Percentiles rank a stretch among this genome's conserved stretches.
phyloP scores from a whole-genome alignment of 37 sponge, comb jelly and placozoan genomes.

The Eunapius fragilis region DNA sequence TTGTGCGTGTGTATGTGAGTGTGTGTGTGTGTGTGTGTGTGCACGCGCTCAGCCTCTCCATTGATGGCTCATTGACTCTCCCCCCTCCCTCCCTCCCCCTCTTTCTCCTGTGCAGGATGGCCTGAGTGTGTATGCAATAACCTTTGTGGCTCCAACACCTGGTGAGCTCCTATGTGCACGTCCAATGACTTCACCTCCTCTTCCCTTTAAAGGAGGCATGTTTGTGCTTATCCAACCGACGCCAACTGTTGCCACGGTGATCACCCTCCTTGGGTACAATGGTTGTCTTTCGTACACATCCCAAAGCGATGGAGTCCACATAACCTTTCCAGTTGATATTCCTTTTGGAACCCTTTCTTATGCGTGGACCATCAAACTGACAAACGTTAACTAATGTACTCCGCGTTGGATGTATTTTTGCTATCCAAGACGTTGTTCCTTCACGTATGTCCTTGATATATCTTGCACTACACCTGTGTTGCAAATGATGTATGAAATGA shows the following conservation, averaged over 20 bases:
- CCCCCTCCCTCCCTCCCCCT: too few relatives aligned
- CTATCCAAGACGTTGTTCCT: neutral
- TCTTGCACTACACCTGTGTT: neutral
- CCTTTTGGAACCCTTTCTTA: neutral
- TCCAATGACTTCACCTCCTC: neutral
- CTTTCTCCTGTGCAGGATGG: slow-evolving; percentile 13
- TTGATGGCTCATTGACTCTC: too few relatives aligned
- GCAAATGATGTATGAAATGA: neutral
- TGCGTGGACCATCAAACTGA: slow-evolving; percentile 54
- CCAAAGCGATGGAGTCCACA: slow-evolving; percentile 33
- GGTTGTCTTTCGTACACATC: neutral
- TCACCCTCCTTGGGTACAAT: slow-evolving; percentile 36
- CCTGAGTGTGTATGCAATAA: slow-evolving; percentile 71
- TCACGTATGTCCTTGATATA: neutral
- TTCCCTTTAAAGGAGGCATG: slow-evolving; percentile 1
- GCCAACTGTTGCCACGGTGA: slow-evolving; percentile 10
- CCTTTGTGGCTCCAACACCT: slow-evolving; percentile 50
- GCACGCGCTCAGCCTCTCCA: too few relatives aligned
- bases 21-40: too few relatives aligned
- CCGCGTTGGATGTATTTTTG: neutral
- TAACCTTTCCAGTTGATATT: slow-evolving; percentile 35
- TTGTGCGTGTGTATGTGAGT: too few relatives aligned
- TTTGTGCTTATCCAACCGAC: slow-evolving; percentile 25
- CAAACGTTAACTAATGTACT: slow-evolving; percentile 9
- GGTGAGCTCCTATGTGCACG: slow-evolving; percentile 8